Evolutionary conservation across 2,113 vertebrate species (phyloP).

Genomic region (Hemibagrus wyckioides): DNA sequence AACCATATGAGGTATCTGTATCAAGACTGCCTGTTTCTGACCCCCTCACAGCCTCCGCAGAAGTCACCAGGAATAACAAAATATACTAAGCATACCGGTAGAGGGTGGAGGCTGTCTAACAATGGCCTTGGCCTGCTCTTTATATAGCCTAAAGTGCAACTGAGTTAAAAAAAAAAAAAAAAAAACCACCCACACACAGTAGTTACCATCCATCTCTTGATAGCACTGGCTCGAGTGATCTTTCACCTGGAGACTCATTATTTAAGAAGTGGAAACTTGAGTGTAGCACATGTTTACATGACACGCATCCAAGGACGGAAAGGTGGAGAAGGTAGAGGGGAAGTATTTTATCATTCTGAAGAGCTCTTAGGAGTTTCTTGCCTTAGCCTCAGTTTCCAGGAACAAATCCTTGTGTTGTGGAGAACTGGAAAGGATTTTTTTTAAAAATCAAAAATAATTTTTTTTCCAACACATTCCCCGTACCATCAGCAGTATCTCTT

Average conservation of each 20-base stretch:
- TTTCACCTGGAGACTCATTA: conserved; percentile 6
- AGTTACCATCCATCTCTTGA: conserved; percentile 9
- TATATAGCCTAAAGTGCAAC: conserved; percentile 27
- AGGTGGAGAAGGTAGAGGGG: conserved; percentile 46
- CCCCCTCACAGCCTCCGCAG: not conserved
- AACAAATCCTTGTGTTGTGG: not conserved
- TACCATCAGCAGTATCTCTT: not conserved
- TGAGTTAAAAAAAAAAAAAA: not conserved
- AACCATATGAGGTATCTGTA: no score
- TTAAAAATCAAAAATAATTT: not conserved
- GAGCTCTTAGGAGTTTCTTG: not conserved
- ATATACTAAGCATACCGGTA: conserved; percentile 15
- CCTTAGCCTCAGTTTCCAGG: not conserved
- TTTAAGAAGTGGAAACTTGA: not conserved
- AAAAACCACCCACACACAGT: not conserved
- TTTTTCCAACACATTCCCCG: not conserved
- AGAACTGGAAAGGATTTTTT: not conserved
- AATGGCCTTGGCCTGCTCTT: conserved; percentile 24
- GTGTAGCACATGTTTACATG: not conserved
- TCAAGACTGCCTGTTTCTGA: not conserved
- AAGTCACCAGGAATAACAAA: conserved; percentile 6
- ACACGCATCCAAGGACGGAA: conserved; percentile 26
- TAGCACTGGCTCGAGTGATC: not conserved
- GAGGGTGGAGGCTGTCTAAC: conserved; percentile 19
- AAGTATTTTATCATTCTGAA: conserved; percentile 45